phyloP scores from a whole-genome alignment of 2,888 invertebrate species.

The Eupithecia dodoneata region DNA sequence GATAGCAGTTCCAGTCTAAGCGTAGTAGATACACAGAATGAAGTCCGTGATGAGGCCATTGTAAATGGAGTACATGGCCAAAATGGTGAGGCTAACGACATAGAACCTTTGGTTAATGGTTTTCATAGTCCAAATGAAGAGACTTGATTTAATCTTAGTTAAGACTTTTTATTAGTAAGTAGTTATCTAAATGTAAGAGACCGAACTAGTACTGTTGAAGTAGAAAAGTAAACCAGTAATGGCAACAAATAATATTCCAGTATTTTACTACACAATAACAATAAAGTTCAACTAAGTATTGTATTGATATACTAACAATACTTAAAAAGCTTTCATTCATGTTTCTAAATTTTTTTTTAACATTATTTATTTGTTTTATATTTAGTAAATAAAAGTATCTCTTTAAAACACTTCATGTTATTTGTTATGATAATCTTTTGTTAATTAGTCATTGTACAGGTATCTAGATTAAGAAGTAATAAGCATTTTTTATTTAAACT shows the following conservation, averaged over 20 bases:
- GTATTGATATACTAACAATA: background rate
- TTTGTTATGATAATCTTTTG: background rate
- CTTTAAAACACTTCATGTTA: background rate
- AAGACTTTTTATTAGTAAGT: background rate
- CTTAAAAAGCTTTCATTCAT: background rate
- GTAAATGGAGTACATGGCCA: constrained; percentile 55
- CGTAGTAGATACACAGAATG: constrained; percentile 49
- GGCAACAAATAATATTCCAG: background rate
- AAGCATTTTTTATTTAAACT: constrained; percentile 2
- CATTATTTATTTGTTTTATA: background rate
- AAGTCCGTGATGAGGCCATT: constrained; percentile 46
- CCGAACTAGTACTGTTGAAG: background rate
- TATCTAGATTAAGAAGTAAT: background rate
- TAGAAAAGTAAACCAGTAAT: background rate
- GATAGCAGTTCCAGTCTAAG: constrained; percentile 73
- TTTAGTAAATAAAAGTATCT: background rate
- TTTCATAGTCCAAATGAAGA: constrained; percentile 65
- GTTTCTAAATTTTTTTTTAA: background rate
- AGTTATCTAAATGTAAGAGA: background rate
- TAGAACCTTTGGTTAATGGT: constrained; percentile 69
- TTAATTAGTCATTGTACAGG: constrained; percentile 3
- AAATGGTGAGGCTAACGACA: constrained; percentile 57
- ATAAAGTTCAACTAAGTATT: background rate
- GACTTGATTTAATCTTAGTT: constrained; percentile 10
- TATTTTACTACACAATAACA: background rate